Evolutionary conservation across 2,888 invertebrate genomes (phyloP), one percentile per base, ranked within the genome.

Genomic region (Acholoe squamosa): DNA sequence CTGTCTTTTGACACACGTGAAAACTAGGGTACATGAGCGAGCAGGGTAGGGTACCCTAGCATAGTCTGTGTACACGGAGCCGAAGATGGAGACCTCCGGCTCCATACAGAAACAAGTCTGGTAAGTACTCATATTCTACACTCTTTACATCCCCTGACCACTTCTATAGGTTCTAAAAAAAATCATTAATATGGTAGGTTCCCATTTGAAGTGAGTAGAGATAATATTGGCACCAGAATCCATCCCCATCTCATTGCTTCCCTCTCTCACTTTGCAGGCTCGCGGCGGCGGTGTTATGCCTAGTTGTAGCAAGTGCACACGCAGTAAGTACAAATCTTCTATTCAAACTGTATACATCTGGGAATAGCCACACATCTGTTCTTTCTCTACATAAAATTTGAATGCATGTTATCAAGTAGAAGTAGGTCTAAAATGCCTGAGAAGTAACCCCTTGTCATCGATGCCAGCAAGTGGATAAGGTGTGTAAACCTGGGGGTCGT

Each of bases 361-460:
- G 86, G 86, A 86, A 31, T 52, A 56, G 54, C 52, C 25, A 10
- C 12, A 22, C 19, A 25, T 84, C 16, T 19, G n/a, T 0, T 3
- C 84, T 84, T 14, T 84, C 84, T 19, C 0, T 16, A 0, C 22
- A 10, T 10, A 33, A 84, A 51, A 28, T 34, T 33, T 84, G 33
- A 84, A 43, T 16, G 19, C 43, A 19, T 51, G 54, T 54, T 52
- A 54, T 5, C 25, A 10, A 86, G 86, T 3, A 7, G 28, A 14
- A 34, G 25, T 51, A 84, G 22, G 84, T 84, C 51, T 86, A 86
- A 86, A 86, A 28, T 7, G 25, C 86, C 28, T 54, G 25, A 54
- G 25, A 86, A n/a, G 52, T 19, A 3, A 19, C 52, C 19, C 56
- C n/a, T 54, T 54, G 28, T 5, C 10, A 7, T 52, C 12, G 25